These are phyloP conservation scores for Perizoma flavofasciatum DNA, from an alignment of 2,888 invertebrate genomes.

Conservation along the genomic window DNA sequence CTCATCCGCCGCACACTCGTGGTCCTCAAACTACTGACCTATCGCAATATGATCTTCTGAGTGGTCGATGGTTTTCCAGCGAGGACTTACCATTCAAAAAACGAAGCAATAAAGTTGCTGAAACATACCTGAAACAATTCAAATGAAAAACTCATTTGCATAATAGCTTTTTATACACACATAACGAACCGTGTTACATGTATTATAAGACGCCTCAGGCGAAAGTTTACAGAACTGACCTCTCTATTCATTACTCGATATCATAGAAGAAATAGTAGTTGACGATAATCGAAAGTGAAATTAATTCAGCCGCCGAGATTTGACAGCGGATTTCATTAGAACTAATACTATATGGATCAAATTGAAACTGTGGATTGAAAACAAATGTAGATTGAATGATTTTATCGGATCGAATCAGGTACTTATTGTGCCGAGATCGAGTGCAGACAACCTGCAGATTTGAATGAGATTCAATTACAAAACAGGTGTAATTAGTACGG, in stretches of 20 bases:
- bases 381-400: slow-evolving; percentile 28
- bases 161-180: slow-evolving; percentile 36
- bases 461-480: slow-evolving; percentile 19
- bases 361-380: slow-evolving; percentile 32
- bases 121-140: slow-evolving; percentile 65
- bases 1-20: too few relatives aligned
- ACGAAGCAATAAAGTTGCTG: neutral
- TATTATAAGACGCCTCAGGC: slow-evolving; percentile 59
- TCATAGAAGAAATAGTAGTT: slow-evolving; percentile 25
- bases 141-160: slow-evolving; percentile 48
- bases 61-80: too few relatives aligned
- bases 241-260: slow-evolving; percentile 70
- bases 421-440: slow-evolving; percentile 19
- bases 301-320: slow-evolving; percentile 68
- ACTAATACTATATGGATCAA: slow-evolving; percentile 36
- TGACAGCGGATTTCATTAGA: slow-evolving; percentile 59
- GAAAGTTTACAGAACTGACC: slow-evolving; percentile 75
- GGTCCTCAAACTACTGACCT: slow-evolving; percentile 5
- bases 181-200: slow-evolving; percentile 56
- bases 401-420: slow-evolving; percentile 31
- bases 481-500: slow-evolving; percentile 4
- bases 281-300: slow-evolving; percentile 74
- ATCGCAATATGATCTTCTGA: too few relatives aligned
- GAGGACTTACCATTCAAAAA: too few relatives aligned
- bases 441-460: slow-evolving; percentile 14